Percentiles rank a stretch among this genome's conserved stretches.
Conservation (phyloP, 2,113 vertebrate genomes). For the Salvelinus alpinus region DNA sequence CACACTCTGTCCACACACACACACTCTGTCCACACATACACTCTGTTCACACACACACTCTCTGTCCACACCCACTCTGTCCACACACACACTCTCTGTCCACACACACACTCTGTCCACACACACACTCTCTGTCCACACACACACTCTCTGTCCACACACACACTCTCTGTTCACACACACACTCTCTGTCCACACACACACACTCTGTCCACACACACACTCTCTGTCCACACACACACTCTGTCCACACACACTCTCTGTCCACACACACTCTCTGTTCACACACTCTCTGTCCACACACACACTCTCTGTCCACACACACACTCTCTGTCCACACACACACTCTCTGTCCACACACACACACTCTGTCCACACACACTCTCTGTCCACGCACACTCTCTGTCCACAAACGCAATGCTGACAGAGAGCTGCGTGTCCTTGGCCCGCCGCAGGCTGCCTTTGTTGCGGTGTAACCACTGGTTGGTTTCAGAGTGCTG, state of each 20-base stretch:
- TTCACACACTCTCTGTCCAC: not conserved
- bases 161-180: not conserved
- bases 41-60: not conserved
- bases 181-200: conserved; percentile 4
- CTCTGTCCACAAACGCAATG: not conserved
- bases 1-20: conserved; percentile 6
- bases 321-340: not conserved
- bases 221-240: not conserved
- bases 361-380: conserved; percentile 7
- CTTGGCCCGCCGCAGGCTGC: conserved; percentile 11
- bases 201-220: not conserved
- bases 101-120: too few species aligned
- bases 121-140: not conserved
- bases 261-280: conserved; percentile 4
- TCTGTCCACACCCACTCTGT: too few species aligned
- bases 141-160: conserved; percentile 1
- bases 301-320: not conserved
- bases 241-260: too few species aligned
- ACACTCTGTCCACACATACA: not conserved
- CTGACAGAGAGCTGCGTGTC: not conserved
- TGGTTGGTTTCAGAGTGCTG: conserved; percentile 36
- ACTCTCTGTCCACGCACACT: not conserved
- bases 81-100: not conserved
- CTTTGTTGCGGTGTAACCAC: conserved; percentile 50
- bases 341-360: conserved; percentile 2